Base-by-base conservation (phyloP, 1,140 invertebrate species). In the Caenorhabditis inopinata region DNA sequence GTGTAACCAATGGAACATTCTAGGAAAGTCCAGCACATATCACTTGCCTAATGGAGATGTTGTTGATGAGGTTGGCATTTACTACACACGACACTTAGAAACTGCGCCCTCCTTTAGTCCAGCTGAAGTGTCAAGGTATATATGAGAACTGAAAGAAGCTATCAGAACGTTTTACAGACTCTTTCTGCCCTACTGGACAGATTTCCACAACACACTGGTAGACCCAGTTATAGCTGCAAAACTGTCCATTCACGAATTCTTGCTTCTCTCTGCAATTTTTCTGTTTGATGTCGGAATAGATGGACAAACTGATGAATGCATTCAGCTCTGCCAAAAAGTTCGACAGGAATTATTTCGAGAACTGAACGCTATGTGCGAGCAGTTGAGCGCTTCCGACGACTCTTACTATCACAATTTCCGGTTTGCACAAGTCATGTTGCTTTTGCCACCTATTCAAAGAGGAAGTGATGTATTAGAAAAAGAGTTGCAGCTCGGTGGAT, bases 151-250 rank as follows among this genome's bases (percentile, higher is more conserved):
- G n/a, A n/a, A n/a, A n/a, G n/a, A n/a, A n/a, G n/a, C n/a, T n/a
- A n/a, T n/a, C n/a, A n/a, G n/a, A n/a, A n/a, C n/a, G n/a, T n/a
- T n/a, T 68, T 38, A 38, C 58, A 68, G 58, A 68, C 35, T 68
- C 5, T 68, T 68, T 21, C 38, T 32, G 0, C 58, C 58, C 7
- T 68, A 68, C 12, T 68, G 58, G 58, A 42, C 58, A 21, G 58
- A 68, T 38, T 68, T 68, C n/a, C 58, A 32, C 0, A 68, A 68
- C 12, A 68, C 58, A 42, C 21, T 68, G n/a, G 58, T 68, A 0
- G 58, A 68, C 21, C 58, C 58, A 38, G 58, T 68, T 7, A 68
- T 68, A 9, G 58, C 35, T 68, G 29, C 58, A 21, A 68, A 68
- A 42, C 58, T 68, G 6, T 68, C 58, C 12, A 68, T 68, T 21